Evolutionary conservation across 1,140 invertebrate species (phyloP).

Genomic region (Drosophila ogumai): DNA sequence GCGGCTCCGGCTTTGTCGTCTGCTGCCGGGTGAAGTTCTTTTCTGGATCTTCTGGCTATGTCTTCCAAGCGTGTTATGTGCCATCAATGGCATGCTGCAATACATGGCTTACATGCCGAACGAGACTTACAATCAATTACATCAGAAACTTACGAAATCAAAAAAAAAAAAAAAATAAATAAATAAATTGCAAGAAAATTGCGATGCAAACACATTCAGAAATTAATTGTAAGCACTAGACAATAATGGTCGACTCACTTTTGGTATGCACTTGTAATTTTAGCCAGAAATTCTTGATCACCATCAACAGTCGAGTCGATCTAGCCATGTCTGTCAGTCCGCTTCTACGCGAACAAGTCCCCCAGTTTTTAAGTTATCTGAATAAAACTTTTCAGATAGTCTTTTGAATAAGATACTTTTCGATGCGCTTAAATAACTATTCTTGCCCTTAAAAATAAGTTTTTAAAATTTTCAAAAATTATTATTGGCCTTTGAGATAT

Average conservation of each 20-base stretch:
- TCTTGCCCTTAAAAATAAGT: too few species aligned
- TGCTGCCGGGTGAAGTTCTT: neutral
- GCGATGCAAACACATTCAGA: neutral
- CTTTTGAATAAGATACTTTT: too few species aligned
- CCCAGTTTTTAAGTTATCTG: too few species aligned
- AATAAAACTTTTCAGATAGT: too few species aligned
- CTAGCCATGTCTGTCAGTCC: too few species aligned
- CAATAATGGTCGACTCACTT: neutral
- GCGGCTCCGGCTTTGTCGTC: neutral
- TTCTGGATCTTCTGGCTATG: neutral
- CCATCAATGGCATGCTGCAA: conserved; percentile 15
- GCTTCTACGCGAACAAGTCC: too few species aligned
- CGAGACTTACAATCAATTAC: neutral
- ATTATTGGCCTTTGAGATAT: too few species aligned
- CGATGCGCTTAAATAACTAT: too few species aligned
- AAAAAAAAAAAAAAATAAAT: neutral
- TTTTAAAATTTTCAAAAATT: too few species aligned
- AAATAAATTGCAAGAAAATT: neutral
- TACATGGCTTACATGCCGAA: neutral
- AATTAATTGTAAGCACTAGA: neutral
- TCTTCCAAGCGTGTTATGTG: neutral
- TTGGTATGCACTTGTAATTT: too few species aligned
- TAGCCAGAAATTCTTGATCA: too few species aligned
- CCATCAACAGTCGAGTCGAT: too few species aligned
- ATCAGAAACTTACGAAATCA: neutral